A percentile compares a stretch with the other conserved stretches of the same genome.
Conservation (phyloP, 2,888 invertebrate genomes). For the Anarsia innoxiella region DNA sequence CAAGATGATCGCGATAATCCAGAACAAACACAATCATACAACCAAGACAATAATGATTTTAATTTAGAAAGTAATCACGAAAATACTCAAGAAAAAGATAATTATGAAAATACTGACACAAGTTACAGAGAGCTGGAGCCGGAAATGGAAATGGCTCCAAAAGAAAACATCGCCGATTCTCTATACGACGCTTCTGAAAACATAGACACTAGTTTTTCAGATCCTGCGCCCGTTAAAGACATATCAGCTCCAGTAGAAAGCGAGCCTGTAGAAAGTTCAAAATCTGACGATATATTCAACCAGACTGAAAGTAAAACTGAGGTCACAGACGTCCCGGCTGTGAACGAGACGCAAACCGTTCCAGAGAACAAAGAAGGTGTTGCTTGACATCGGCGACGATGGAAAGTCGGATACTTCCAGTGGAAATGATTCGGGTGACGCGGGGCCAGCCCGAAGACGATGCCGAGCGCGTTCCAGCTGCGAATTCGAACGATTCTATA, state of each 20-base stretch:
- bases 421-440: slow-evolving; percentile 69
- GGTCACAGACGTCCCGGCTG: slow-evolving; percentile 9
- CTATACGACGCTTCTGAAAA: slow-evolving; percentile 47
- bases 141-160: background rate
- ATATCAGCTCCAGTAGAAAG: background rate
- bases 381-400: slow-evolving; percentile 47
- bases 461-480: slow-evolving; percentile 11
- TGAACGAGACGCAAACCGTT: slow-evolving; percentile 13
- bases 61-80: too few species aligned
- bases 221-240: slow-evolving; percentile 7
- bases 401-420: slow-evolving; percentile 59
- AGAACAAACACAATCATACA: too few species aligned
- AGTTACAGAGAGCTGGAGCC: slow-evolving; percentile 2
- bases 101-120: slow-evolving; percentile 1
- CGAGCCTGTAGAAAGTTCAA: slow-evolving; percentile 6
- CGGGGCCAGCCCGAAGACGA: slow-evolving; percentile 14
- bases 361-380: slow-evolving; percentile 35
- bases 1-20: background rate
- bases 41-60: too few species aligned
- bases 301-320: too few species aligned
- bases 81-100: background rate
- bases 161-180: background rate
- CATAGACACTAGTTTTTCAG: slow-evolving; percentile 50
- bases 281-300: slow-evolving; percentile 40
- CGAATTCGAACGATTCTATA: slow-evolving; percentile 6